These are phyloP conservation scores for Crematogaster levior DNA, from an alignment of 2,888 invertebrate genomes.

Conservation along the genomic window DNA sequence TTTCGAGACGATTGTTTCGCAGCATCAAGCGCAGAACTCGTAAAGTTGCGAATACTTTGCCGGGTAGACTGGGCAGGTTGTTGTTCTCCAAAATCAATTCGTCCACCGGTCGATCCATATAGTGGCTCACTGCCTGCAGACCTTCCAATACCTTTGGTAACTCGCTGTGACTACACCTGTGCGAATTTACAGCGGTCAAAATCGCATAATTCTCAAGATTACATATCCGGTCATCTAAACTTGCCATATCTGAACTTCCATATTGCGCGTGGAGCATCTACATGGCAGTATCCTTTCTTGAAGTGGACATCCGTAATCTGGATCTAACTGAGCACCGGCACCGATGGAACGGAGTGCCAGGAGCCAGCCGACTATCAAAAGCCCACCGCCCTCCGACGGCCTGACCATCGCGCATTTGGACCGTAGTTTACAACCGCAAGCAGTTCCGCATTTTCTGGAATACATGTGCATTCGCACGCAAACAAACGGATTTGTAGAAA, in stretches of 20 bases:
- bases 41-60: slow-evolving; percentile 92
- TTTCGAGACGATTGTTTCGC: slow-evolving; percentile 93
- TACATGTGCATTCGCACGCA: not conserved
- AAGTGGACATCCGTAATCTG: slow-evolving; percentile 89
- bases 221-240: slow-evolving; percentile 2
- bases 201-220: not conserved
- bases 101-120: slow-evolving; percentile 91
- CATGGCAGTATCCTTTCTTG: slow-evolving; percentile 93
- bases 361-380: slow-evolving; percentile 71
- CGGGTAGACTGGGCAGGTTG: slow-evolving; percentile 94
- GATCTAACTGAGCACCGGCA: slow-evolving; percentile 74
- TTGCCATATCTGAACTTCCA: slow-evolving; percentile 95
- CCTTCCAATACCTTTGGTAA: slow-evolving; percentile 92
- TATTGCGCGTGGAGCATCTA: slow-evolving; percentile 91
- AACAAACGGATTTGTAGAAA: not conserved
- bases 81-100: slow-evolving; percentile 96
- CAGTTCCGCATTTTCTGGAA: slow-evolving; percentile 76
- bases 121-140: slow-evolving; percentile 89
- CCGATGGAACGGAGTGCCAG: slow-evolving; percentile 65
- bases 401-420: slow-evolving; percentile 83
- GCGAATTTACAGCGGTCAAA: slow-evolving; percentile 70
- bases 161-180: slow-evolving; percentile 97
- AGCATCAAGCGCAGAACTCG: slow-evolving; percentile 93
- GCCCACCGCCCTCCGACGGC: slow-evolving; percentile 80
- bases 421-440: slow-evolving; percentile 72